Conservation (phyloP, 2,888 invertebrate species). For the Eueremaeus valkanovi region DNA sequence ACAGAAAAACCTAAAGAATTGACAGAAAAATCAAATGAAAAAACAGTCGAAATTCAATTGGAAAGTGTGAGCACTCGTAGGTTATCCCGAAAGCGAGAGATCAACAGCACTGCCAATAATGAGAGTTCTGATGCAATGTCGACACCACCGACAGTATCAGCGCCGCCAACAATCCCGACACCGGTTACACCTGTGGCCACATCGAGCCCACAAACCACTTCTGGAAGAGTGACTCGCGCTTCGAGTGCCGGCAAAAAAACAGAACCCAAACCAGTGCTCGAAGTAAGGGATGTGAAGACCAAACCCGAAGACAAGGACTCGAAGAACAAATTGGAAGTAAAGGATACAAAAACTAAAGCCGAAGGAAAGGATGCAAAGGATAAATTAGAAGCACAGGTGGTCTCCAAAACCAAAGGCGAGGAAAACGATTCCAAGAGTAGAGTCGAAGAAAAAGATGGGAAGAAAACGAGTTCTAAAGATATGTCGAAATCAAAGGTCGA, state of each 20-base stretch:
- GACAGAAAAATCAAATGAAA: background rate
- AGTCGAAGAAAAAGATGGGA: background rate
- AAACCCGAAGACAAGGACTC: background rate
- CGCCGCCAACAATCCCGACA: background rate
- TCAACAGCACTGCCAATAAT: background rate
- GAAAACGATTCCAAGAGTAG: background rate
- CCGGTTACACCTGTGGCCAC: background rate
- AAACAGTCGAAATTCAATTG: background rate
- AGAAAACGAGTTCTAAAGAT: too few relatives aligned
- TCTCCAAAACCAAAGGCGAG: background rate
- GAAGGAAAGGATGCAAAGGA: too few relatives aligned
- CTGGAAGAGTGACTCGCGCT: background rate
- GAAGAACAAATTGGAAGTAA: background rate
- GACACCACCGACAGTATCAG: background rate
- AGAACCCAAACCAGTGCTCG: background rate
- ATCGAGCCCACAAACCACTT: background rate
- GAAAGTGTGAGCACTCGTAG: conserved; percentile 7
- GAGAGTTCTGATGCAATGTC: background rate
- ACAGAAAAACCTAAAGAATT: background rate
- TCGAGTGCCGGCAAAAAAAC: background rate
- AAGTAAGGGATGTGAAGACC: background rate
- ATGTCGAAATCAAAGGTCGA: background rate
- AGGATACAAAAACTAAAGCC: background rate
- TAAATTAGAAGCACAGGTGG: background rate
- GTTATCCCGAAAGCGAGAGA: background rate